These are phyloP conservation scores for Oenanthe oenanthe DNA, from an alignment of 2,113 vertebrate genomes.

Conservation along the genomic window DNA sequence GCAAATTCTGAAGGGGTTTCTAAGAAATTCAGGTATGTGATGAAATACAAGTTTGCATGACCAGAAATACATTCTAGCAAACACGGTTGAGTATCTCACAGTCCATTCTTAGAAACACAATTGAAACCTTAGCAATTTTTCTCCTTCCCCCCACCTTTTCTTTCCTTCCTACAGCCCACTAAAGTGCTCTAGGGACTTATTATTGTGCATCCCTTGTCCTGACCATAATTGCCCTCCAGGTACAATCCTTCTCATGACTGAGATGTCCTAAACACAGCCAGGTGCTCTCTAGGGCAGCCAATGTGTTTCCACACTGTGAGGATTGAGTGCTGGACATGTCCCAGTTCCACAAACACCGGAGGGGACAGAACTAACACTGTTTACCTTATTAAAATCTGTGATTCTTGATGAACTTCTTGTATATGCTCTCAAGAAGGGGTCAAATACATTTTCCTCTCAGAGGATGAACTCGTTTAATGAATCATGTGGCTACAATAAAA, in stretches of 20 bases:
- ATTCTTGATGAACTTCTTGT: slow-evolving; percentile 60
- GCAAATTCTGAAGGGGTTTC: background rate
- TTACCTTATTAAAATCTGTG: slow-evolving; percentile 70
- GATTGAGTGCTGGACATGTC: slow-evolving; percentile 62
- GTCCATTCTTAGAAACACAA: slow-evolving; percentile 14
- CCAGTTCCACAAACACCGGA: slow-evolving; percentile 8
- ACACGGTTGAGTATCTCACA: slow-evolving; percentile 9
- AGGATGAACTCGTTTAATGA: slow-evolving; percentile 12
- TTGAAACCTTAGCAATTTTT: slow-evolving; percentile 66
- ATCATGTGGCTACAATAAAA: slow-evolving; percentile 33
- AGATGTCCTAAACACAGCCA: slow-evolving; percentile 62
- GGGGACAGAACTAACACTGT: slow-evolving; percentile 53
- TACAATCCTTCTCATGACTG: slow-evolving; percentile 72
- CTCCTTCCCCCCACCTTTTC: background rate
- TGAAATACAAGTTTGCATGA: background rate
- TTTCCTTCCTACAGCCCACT: slow-evolving; percentile 78
- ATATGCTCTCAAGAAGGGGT: slow-evolving; percentile 13
- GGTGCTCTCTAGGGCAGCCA: slow-evolving; percentile 69
- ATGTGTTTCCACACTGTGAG: slow-evolving; percentile 45
- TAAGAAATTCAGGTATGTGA: background rate
- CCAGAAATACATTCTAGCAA: background rate
- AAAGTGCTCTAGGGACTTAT: slow-evolving; percentile 81
- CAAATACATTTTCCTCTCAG: slow-evolving; percentile 64
- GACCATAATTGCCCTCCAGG: slow-evolving; percentile 85
- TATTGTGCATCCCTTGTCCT: slow-evolving; percentile 79